Base-by-base conservation (phyloP, 2,113 vertebrate species). In the Aramus guarauna region DNA sequence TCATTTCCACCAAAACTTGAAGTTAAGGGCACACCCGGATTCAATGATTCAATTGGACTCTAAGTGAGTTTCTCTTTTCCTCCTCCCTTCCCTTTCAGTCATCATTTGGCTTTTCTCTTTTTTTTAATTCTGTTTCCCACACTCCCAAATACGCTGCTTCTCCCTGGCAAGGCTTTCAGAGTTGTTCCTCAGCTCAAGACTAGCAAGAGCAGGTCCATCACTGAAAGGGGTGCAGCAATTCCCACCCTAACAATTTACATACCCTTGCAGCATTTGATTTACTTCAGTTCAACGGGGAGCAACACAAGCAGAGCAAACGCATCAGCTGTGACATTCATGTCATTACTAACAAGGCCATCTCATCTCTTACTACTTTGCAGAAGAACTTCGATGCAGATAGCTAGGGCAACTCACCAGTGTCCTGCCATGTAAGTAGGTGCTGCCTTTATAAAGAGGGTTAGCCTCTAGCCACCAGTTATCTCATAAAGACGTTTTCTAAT, bases 401-500 rank as follows among this genome's bases (percentile, higher is more conserved):
- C 24, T 3, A 50, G 41, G 56, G 56, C 58, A 72, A 80, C 84
- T 93, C 75, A 69, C 66, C 66, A 77, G 36, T 11, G 47, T 73
- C 76, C 52, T 90, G 75, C 58, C 76, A 68, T 34, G 86, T 81
- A 63, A 76, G 67, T 15, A 59, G 68, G 78, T 55, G 78, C 43
- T 77, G 85, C 37, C 53, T 85, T 79, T 82, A 81, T 36, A 43
- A 64, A 76, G 67, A 64, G 71, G 64, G 73, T 41, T 94, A 63
- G 77, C 71, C 58, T 90, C 85, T 83, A 86, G 81, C 75, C 67
- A 89, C 91, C 64, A 92, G 83, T 95, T 96, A 95, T 97, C 95
- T 96, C 94, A 96, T 88, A 96, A 96, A 95, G 94, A 88, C 60
- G 84, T 93, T 97, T 96, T 95, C 91, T 93, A 95, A 97, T 97